Evolutionary conservation across 2,888 invertebrate genomes (phyloP).

Genomic region (Scaptodrosophila latifasciaeformis): DNA sequence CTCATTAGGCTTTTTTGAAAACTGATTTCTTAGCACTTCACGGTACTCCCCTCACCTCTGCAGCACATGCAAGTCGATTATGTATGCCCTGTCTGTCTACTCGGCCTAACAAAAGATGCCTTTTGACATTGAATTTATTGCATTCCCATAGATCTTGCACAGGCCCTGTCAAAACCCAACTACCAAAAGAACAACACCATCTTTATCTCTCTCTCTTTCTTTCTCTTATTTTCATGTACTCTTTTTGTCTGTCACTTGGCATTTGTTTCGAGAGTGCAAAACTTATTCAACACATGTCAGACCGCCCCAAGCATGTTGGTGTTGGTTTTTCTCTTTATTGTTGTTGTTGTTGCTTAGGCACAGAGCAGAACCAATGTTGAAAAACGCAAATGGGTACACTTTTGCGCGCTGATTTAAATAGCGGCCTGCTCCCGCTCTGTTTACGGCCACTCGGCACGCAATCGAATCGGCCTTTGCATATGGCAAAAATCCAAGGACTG

Average conservation of each 20-base stretch:
- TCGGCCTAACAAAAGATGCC: no score
- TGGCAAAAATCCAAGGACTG: constrained; percentile 3
- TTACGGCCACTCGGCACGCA: constrained; percentile 58
- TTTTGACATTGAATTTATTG: neutral
- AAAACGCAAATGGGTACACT: constrained; percentile 8
- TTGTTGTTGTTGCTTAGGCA: constrained; percentile 20
- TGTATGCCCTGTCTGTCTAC: neutral
- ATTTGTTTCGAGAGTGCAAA: constrained; percentile 29
- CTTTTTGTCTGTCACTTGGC: constrained; percentile 36
- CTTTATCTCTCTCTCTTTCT: constrained; percentile 39
- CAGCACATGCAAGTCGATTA: neutral
- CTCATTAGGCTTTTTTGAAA: neutral
- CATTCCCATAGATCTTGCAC: neutral
- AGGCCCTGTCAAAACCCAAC: neutral
- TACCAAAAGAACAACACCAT: constrained; percentile 28
- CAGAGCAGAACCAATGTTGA: constrained; percentile 43
- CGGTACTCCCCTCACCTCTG: no score
- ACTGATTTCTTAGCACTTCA: constrained; percentile 3
- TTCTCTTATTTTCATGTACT: constrained; percentile 5
- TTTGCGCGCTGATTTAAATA: constrained; percentile 51
- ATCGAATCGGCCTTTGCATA: constrained; percentile 46
- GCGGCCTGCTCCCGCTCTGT: constrained; percentile 48
- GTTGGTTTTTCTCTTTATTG: constrained; percentile 22
- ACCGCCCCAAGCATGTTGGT: constrained; percentile 57
- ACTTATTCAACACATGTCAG: constrained; percentile 4